phyloP scores from a whole-genome alignment of 2,797 vertebrate genomes.

The Gallinago stenura region DNA sequence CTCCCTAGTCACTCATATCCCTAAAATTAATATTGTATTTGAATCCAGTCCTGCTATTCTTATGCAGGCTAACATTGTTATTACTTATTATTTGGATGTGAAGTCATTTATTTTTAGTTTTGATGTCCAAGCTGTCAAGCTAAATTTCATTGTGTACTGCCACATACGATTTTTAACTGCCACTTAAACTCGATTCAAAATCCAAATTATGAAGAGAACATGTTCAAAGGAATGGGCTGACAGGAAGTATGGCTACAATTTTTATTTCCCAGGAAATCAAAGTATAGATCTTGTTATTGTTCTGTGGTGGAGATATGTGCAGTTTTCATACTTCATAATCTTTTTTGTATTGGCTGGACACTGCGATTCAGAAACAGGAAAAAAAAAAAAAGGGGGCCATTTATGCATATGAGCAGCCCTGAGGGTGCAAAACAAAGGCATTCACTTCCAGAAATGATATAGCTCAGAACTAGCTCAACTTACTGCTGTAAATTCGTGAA shows the following conservation, averaged over 20 bases:
- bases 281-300: slow-evolving; percentile 77
- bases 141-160: slow-evolving; percentile 90
- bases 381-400: background rate
- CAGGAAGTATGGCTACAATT: slow-evolving; percentile 78
- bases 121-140: slow-evolving; percentile 90
- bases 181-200: slow-evolving; percentile 92
- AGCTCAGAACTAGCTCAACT: background rate
- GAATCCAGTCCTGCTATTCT: slow-evolving; percentile 92
- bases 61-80: slow-evolving; percentile 98
- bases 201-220: slow-evolving; percentile 84
- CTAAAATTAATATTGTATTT: slow-evolving; percentile 99
- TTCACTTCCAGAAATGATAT: slow-evolving; percentile 14
- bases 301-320: background rate
- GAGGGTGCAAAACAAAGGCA: slow-evolving; percentile 1
- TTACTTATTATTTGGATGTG: slow-evolving; percentile 96
- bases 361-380: background rate
- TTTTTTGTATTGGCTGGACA: slow-evolving; percentile 48
- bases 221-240: slow-evolving; percentile 85
- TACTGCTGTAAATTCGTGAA: slow-evolving; percentile 33
- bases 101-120: slow-evolving; percentile 95
- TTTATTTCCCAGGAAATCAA: slow-evolving; percentile 87
- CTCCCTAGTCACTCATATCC: slow-evolving; percentile 96
- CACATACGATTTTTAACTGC: slow-evolving; percentile 94
- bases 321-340: slow-evolving; percentile 27
- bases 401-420: slow-evolving; percentile 26